Percentiles rank a stretch among this genome's conserved stretches.
phyloP scores from a whole-genome alignment of 2,797 vertebrate species.

The Propithecus deckenii region DNA sequence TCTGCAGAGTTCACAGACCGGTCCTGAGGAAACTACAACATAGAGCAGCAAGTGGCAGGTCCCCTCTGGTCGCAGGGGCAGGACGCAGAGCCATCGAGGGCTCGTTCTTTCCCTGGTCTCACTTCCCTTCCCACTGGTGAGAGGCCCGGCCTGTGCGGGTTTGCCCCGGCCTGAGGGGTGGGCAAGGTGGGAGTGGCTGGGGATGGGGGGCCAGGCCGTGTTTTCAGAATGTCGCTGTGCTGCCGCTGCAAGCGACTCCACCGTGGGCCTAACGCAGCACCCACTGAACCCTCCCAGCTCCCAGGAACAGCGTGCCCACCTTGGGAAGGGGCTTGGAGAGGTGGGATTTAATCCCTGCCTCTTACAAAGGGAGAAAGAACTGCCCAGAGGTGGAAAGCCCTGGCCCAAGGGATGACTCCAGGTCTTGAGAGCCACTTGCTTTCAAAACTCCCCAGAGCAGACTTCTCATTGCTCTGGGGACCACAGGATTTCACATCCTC shows the following conservation, averaged over 20 bases:
- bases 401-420: not conserved
- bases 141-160: not conserved
- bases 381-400: not conserved
- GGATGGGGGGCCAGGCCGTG: not conserved
- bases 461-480: not conserved
- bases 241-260: not conserved
- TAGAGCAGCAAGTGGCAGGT: not conserved
- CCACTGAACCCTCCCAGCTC: not conserved
- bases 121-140: not conserved
- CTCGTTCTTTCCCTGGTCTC: not conserved
- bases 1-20: constrained; percentile 25
- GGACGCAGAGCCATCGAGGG: not conserved
- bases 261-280: not conserved
- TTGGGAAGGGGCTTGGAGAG: not conserved
- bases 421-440: not conserved
- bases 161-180: not conserved
- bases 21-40: not conserved
- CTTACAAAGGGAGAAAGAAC: not conserved
- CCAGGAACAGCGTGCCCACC: not conserved
- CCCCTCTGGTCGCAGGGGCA: not conserved
- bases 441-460: not conserved
- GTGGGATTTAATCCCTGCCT: not conserved
- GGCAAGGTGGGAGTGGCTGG: not conserved
- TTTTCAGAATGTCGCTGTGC: not conserved
- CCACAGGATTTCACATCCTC: accelerated